Conservation (phyloP, 2,888 invertebrate species). For the Euplexia lucipara region DNA sequence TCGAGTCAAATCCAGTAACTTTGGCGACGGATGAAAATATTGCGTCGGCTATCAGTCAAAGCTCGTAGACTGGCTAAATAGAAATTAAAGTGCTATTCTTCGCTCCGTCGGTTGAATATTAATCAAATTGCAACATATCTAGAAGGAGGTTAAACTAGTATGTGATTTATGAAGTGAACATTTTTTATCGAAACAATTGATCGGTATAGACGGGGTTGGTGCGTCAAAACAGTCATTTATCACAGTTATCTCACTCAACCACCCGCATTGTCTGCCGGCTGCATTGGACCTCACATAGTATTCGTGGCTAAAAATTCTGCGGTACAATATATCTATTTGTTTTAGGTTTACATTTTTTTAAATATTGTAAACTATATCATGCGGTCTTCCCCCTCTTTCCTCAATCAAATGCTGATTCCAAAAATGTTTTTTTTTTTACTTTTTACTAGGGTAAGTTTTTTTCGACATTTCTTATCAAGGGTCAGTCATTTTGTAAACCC, state of each 20-base stretch:
- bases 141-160: conserved; percentile 32
- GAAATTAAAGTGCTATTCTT: conserved; percentile 26
- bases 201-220: conserved; percentile 69
- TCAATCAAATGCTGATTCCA: too few species aligned
- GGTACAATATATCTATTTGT: neutral
- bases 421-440: too few species aligned
- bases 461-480: too few species aligned
- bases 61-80: conserved; percentile 16
- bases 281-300: conserved; percentile 66
- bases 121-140: conserved; percentile 50
- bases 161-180: conserved; percentile 69
- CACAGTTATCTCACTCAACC: conserved; percentile 82
- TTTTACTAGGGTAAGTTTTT: too few species aligned
- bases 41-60: conserved; percentile 7
- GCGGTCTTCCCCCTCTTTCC: too few species aligned
- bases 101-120: conserved; percentile 33
- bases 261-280: conserved; percentile 75
- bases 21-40: conserved; percentile 25
- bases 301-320: conserved; percentile 46
- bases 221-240: conserved; percentile 85
- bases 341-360: neutral
- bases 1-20: conserved; percentile 15
- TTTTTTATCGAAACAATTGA: conserved; percentile 84
- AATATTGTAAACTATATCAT: too few species aligned
- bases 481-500: too few species aligned